A percentile compares a stretch with the other conserved stretches of the same genome.
Evolutionary conservation across 2,888 invertebrate species (phyloP).

Genomic region (Leptinotarsa rubiginosa): DNA sequence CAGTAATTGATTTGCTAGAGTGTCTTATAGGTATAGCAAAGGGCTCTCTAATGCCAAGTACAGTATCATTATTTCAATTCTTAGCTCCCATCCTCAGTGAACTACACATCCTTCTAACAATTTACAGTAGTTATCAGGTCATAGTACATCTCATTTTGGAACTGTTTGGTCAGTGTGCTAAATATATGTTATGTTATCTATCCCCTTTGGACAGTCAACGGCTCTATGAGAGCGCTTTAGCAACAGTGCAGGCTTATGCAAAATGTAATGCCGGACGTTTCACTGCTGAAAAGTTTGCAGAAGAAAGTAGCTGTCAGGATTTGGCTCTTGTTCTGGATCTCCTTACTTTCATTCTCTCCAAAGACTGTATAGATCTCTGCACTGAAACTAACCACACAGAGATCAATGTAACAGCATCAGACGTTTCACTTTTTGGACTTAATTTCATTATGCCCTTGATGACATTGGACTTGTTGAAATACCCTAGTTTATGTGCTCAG

Average conservation of each 20-base stretch:
- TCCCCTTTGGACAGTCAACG: constrained; percentile 71
- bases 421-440: constrained; percentile 77
- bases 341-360: constrained; percentile 67
- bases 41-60: constrained; percentile 68
- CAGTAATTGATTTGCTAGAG: constrained; percentile 81
- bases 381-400: constrained; percentile 55
- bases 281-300: constrained; percentile 73
- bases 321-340: constrained; percentile 84
- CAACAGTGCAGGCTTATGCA: constrained; percentile 78
- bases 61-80: constrained; percentile 68
- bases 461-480: constrained; percentile 77
- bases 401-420: constrained; percentile 67
- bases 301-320: constrained; percentile 82
- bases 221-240: constrained; percentile 77
- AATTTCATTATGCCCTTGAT: constrained; percentile 80
- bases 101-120: constrained; percentile 76
- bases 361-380: constrained; percentile 65
- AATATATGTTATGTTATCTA: constrained; percentile 76
- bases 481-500: constrained; percentile 75
- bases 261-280: constrained; percentile 75
- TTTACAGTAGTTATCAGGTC: constrained; percentile 80
- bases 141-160: constrained; percentile 82
- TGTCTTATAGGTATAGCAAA: constrained; percentile 79
- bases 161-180: constrained; percentile 79
- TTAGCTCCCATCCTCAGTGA: constrained; percentile 76